phyloP scores from a whole-genome alignment of 2,888 invertebrate genomes.

The Melanotus villosus region DNA sequence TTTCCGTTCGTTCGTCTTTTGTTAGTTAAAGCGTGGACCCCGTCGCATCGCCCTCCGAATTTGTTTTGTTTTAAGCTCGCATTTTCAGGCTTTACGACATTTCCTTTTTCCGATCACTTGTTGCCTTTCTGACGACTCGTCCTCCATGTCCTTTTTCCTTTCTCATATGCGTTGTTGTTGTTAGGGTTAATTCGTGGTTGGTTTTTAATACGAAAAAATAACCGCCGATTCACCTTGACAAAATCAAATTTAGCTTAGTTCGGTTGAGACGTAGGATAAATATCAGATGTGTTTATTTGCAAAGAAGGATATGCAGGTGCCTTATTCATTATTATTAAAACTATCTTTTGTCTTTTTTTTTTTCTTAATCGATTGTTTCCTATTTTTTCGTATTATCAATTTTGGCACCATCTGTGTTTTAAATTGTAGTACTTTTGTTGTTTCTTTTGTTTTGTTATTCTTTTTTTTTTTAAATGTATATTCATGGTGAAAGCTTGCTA shows the following conservation, averaged over 20 bases:
- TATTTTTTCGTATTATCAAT: not conserved
- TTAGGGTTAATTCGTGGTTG: not conserved
- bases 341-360: conserved; percentile 5
- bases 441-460: conserved; percentile 2
- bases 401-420: not conserved
- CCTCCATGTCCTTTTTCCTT: conserved; percentile 1
- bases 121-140: conserved; percentile 31
- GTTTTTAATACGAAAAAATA: no score
- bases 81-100: no score
- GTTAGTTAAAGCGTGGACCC: no score
- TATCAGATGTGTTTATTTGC: conserved; percentile 7
- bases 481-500: conserved; percentile 11
- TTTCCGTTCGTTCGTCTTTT: no score
- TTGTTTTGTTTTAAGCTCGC: no score
- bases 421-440: not conserved
- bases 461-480: conserved; percentile 6
- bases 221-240: not conserved
- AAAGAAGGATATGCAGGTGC: conserved; percentile 39
- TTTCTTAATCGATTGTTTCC: not conserved
- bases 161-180: not conserved
- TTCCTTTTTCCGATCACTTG: conserved; percentile 20
- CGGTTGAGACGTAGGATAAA: conserved; percentile 6
- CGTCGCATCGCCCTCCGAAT: no score
- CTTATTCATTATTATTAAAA: conserved; percentile 37
- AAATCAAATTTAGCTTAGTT: not conserved